Evolutionary conservation across 2,888 invertebrate species (phyloP).

Genomic region (Temnothorax ravouxi): DNA sequence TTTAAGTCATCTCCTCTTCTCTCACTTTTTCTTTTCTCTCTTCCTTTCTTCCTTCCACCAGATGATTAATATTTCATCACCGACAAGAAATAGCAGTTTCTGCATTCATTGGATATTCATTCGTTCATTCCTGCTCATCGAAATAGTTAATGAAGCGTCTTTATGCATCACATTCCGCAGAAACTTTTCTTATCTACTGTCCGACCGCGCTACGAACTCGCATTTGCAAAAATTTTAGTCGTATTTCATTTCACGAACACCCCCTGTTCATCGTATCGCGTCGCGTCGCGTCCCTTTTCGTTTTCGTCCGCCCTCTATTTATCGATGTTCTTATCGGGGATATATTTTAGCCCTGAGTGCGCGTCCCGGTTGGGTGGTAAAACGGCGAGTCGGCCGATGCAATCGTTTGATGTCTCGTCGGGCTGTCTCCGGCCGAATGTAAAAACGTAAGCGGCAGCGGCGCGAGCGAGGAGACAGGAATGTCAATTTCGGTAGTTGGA

Average conservation of each 20-base stretch:
- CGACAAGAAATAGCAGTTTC: constrained; percentile 18
- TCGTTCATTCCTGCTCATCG: constrained; percentile 9
- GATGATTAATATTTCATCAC: constrained; percentile 37
- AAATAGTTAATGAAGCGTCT: constrained; percentile 3
- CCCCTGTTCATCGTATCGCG: not conserved
- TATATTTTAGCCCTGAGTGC: constrained; percentile 4
- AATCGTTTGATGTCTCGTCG: constrained; percentile 48
- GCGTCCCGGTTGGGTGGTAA: not conserved
- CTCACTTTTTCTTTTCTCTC: not conserved
- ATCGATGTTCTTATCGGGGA: constrained; percentile 31
- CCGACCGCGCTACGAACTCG: not conserved
- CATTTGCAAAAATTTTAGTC: not conserved
- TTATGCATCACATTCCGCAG: constrained; percentile 10
- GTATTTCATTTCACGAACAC: constrained; percentile 17
- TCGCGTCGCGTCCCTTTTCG: not conserved
- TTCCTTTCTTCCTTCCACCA: not conserved
- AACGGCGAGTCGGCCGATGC: constrained; percentile 37
- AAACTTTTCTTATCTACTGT: constrained; percentile 25
- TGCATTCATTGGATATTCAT: constrained; percentile 26
- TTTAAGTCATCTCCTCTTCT: not conserved
- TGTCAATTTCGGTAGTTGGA: constrained; percentile 83
- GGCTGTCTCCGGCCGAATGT: constrained; percentile 47
- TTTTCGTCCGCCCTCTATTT: constrained; percentile 20
- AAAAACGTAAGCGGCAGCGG: constrained; percentile 53
- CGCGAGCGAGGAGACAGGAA: constrained; percentile 58